phyloP scores from a whole-genome alignment of 2,113 vertebrate genomes.

The Muscicapa adusta region DNA sequence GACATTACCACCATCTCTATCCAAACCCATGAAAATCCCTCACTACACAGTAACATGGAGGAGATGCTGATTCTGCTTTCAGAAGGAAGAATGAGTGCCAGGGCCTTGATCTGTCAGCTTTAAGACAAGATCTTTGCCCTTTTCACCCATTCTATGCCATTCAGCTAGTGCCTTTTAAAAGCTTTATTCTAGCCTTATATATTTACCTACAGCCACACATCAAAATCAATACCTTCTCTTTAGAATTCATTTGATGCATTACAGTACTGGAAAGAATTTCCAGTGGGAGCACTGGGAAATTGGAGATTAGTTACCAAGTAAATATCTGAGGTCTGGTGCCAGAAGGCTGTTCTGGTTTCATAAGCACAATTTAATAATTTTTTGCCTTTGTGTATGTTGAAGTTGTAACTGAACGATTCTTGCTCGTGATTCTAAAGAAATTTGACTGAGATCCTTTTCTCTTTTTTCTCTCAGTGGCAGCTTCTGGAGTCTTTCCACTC shows the following conservation, averaged over 20 bases:
- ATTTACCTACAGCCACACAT: background rate
- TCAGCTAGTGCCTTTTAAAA: background rate
- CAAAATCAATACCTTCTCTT: conserved; percentile 18
- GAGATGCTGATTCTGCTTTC: background rate
- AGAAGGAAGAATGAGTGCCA: background rate
- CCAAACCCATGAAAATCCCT: background rate
- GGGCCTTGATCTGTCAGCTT: background rate
- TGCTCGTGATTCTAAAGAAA: background rate
- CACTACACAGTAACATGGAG: background rate
- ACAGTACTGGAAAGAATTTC: background rate
- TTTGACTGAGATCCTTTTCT: background rate
- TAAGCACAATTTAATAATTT: background rate
- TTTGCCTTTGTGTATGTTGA: background rate
- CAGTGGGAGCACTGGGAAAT: background rate
- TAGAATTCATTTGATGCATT: background rate
- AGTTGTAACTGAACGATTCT: background rate
- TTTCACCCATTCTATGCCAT: background rate
- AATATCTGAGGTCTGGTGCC: background rate
- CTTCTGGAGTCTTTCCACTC: background rate
- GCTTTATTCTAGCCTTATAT: background rate
- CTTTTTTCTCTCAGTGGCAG: background rate
- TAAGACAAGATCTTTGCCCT: background rate
- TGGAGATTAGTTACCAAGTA: conserved; percentile 24
- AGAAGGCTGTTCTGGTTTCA: background rate
- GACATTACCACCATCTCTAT: background rate